phyloP scores from a whole-genome alignment of 2,797 vertebrate genomes.

The Aselliscus stoliczkanus region DNA sequence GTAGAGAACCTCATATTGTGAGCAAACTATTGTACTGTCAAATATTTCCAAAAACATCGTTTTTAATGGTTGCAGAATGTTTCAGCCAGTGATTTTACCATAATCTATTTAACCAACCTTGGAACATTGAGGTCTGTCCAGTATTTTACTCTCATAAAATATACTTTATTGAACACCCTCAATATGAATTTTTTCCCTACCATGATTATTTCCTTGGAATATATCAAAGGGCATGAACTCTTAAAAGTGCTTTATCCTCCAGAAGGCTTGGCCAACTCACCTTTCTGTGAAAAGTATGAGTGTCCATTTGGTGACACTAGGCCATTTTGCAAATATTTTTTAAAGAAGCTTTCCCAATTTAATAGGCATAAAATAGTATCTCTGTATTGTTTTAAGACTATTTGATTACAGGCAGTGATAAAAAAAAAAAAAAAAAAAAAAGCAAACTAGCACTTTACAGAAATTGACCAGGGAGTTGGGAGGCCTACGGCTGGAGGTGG shows the following conservation, averaged over 20 bases:
- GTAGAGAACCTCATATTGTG: neutral
- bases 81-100: constrained; percentile 2
- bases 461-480: too few relatives aligned
- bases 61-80: neutral
- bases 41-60: constrained; percentile 28
- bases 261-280: neutral
- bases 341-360: neutral
- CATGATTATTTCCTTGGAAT: constrained; percentile 14
- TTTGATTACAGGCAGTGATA: neutral
- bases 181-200: neutral
- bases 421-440: neutral
- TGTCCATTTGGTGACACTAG: neutral
- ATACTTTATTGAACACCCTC: neutral
- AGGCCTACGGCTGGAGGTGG: too few relatives aligned
- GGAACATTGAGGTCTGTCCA: neutral
- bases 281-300: neutral
- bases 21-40: neutral
- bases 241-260: neutral
- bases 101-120: constrained; percentile 8
- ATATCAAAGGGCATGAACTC: neutral
- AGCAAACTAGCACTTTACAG: too few relatives aligned
- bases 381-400: constrained; percentile 18
- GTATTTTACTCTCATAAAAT: neutral
- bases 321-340: neutral
- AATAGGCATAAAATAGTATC: neutral